Evolutionary conservation across 1,140 invertebrate genomes (phyloP).

Genomic region (Drosophila miranda): DNA sequence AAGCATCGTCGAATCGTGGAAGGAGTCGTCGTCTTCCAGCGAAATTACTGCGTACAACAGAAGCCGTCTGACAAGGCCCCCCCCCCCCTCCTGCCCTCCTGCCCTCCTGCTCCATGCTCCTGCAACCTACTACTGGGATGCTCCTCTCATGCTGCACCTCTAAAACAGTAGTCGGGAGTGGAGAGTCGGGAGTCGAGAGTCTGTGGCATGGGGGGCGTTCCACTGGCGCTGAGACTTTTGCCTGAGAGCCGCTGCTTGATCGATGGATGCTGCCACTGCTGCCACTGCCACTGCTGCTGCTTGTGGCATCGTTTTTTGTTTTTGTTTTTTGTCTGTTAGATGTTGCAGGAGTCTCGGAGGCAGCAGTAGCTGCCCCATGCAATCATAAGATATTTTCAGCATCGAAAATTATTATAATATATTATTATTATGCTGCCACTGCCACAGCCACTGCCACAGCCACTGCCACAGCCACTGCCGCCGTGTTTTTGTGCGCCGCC

Average conservation of each 20-base stretch:
- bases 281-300: conserved; percentile 7
- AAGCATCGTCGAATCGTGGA: conserved; percentile 19
- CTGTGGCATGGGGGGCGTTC: conserved; percentile 62
- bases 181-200: no score
- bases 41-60: conserved; percentile 82
- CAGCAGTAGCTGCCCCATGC: conserved; percentile 15
- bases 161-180: conserved; percentile 34
- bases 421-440: conserved; percentile 68
- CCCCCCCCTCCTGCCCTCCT: not conserved
- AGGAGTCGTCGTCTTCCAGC: conserved; percentile 32
- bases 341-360: conserved; percentile 40
- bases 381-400: conserved; percentile 81
- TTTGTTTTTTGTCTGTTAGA: conserved; percentile 51
- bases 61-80: conserved; percentile 74
- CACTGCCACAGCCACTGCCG: not conserved
- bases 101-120: not conserved
- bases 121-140: not conserved
- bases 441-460: conserved; percentile 1
- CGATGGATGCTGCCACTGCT: conserved; percentile 58
- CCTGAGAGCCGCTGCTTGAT: conserved; percentile 49
- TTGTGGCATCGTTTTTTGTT: conserved; percentile 45
- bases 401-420: conserved; percentile 82
- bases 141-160: conserved; percentile 6
- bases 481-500: not conserved
- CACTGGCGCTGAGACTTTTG: conserved; percentile 39